Percentiles rank a stretch among this genome's conserved stretches.
phyloP scores from a whole-genome alignment of 2,113 vertebrate genomes.

The Rhombomys opimus region DNA sequence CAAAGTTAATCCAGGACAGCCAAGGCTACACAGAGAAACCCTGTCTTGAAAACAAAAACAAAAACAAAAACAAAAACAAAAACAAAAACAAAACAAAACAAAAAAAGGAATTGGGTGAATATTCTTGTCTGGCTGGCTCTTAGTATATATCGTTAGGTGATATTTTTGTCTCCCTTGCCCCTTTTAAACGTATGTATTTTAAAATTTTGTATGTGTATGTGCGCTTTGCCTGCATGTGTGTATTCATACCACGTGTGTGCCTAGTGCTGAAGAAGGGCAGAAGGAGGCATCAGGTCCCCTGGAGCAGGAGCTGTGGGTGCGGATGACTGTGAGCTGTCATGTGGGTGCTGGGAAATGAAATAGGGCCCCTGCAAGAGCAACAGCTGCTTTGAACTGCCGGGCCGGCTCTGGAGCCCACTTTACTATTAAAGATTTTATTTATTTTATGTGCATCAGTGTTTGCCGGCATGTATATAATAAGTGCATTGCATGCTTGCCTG shows the following conservation, averaged over 20 bases:
- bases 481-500: neutral
- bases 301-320: neutral
- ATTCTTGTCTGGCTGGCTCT: neutral
- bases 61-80: no score
- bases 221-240: neutral
- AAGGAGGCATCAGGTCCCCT: neutral
- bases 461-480: neutral
- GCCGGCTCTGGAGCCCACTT: neutral
- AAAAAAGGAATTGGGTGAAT: neutral
- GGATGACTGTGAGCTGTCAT: neutral
- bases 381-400: neutral
- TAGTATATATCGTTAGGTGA: neutral
- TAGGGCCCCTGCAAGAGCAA: neutral
- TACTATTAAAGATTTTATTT: neutral
- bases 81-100: neutral
- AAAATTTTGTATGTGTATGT: neutral
- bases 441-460: neutral
- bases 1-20: no score
- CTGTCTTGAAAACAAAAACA: no score
- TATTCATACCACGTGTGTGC: neutral
- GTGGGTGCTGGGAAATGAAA: neutral
- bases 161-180: neutral
- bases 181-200: neutral
- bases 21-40: no score
- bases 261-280: neutral